Conservation (phyloP, 35 echinoderm and acorn worm genomes). For the Lytechinus pictus region DNA sequence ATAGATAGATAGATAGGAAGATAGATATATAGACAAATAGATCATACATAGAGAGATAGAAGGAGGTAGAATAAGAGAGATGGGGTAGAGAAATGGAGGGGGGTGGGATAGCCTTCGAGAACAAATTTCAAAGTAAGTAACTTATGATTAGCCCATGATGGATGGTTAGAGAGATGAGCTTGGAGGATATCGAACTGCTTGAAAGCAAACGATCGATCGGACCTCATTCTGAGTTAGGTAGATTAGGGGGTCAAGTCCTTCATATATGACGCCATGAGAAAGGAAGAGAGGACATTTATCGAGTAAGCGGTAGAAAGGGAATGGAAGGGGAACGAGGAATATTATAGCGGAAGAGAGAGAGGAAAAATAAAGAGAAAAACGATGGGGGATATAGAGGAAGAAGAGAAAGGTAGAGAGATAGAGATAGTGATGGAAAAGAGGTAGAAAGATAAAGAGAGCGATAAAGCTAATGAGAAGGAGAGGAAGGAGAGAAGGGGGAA, state of each 20-base stretch:
- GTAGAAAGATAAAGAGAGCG: background rate
- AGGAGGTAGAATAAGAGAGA: no score
- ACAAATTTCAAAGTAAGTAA: background rate
- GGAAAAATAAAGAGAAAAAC: background rate
- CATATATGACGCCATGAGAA: background rate
- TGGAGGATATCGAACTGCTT: conserved; percentile 1
- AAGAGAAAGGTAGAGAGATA: background rate
- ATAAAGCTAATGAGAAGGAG: background rate
- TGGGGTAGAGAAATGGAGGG: no score
- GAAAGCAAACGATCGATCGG: conserved; percentile 16
- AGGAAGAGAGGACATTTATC: background rate
- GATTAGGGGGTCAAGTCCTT: background rate
- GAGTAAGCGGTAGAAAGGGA: background rate
- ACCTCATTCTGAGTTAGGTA: background rate
- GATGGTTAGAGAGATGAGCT: background rate
- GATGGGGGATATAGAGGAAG: background rate
- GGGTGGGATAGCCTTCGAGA: background rate
- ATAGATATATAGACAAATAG: no score
- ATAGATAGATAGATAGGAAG: no score
- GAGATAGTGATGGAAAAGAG: background rate
- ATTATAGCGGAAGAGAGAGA: background rate
- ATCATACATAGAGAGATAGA: no score
- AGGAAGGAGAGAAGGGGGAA: background rate
- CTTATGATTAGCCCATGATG: background rate
- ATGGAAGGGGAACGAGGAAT: background rate